Evolutionary conservation across 2,888 invertebrate genomes (phyloP), one percentile per base, ranked within the genome.

Genomic region (Pristionchus fissidentatus): DNA sequence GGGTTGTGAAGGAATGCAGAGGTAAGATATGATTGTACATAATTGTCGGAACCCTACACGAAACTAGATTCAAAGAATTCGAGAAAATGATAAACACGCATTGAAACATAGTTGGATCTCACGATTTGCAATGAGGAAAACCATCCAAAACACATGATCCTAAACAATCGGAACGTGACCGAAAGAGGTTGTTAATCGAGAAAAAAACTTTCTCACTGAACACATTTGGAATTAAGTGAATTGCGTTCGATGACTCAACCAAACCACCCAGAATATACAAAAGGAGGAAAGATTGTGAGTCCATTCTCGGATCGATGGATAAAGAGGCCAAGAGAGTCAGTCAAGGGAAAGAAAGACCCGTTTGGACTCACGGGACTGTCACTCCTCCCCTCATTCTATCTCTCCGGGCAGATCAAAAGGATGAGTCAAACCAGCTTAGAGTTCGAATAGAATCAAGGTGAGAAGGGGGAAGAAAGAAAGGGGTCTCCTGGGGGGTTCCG

Each of bases 401-500:
- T 22, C 43, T 55, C 13, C 22, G 35, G 55, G 55, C 26, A 78
- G 78, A 55, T 55, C 78, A 78, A 46, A 35, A 55, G 38, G 78
- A 78, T 13, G 43, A 75, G 43, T 75, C 43, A 46, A 75, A 75
- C 46, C 46, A 75, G 73, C 46, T 43, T 46, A 46, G 73, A 46
- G 73, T 43, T 75, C 73, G 43, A 75, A 75, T 35, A 26, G 19
- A n/a, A 75, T 46, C 38, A 22, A 75, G 46, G 43, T 43, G 73
- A 75, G 46, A 75, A 46, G 38, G 5, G 73, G 73, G 26, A 13
- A 41, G 38, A 73, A 32, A 35, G 73, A 46, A 26, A 73, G 46
- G n/a, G 29, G 43, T 22, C 73, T 46, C 43, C 46, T 46, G 38
- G 43, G 43, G 73, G 46, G 46, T 41, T 75, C 8, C 35, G 43